These are phyloP conservation scores for Cichlasoma orientale DNA, from an alignment of 2,797 vertebrate genomes.

Conservation along the genomic window DNA sequence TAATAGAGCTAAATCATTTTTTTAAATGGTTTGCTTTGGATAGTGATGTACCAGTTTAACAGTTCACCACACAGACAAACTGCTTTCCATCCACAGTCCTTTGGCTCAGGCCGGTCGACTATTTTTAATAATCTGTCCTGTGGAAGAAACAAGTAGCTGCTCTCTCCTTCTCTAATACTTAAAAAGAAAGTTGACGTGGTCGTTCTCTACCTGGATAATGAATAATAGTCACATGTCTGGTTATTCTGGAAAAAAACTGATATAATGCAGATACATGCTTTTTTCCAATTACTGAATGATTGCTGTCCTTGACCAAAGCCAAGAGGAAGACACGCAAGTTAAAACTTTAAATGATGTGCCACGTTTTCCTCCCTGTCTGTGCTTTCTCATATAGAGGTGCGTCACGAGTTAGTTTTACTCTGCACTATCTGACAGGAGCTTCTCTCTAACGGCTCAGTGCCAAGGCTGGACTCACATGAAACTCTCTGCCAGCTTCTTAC, in stretches of 20 bases:
- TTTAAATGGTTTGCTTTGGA: constrained; percentile 25
- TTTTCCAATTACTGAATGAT: constrained; percentile 30
- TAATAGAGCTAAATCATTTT: constrained; percentile 28
- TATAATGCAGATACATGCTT: constrained; percentile 18
- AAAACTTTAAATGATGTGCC: constrained; percentile 45
- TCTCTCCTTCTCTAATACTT: neutral
- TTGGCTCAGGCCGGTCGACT: constrained; percentile 16
- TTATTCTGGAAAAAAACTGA: neutral
- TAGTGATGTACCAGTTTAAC: constrained; percentile 44
- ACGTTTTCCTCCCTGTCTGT: constrained; percentile 51
- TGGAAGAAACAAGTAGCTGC: constrained; percentile 12
- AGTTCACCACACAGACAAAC: constrained; percentile 48
- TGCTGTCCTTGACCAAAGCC: constrained; percentile 26
- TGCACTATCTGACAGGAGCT: constrained; percentile 33
- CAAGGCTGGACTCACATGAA: constrained; percentile 43
- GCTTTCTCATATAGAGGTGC: constrained; percentile 36
- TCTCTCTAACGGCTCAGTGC: constrained; percentile 18
- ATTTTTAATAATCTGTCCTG: constrained; percentile 21
- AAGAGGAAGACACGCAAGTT: constrained; percentile 48
- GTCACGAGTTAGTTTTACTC: constrained; percentile 62
- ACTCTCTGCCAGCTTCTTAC: constrained; percentile 48
- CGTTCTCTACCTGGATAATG: neutral
- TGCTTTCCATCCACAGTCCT: constrained; percentile 24
- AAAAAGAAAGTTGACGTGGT: neutral
- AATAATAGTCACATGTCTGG: neutral